These are phyloP conservation scores for Drosophila suboccidentalis DNA, from an alignment of 2,888 invertebrate species.

Conservation along the genomic window DNA sequence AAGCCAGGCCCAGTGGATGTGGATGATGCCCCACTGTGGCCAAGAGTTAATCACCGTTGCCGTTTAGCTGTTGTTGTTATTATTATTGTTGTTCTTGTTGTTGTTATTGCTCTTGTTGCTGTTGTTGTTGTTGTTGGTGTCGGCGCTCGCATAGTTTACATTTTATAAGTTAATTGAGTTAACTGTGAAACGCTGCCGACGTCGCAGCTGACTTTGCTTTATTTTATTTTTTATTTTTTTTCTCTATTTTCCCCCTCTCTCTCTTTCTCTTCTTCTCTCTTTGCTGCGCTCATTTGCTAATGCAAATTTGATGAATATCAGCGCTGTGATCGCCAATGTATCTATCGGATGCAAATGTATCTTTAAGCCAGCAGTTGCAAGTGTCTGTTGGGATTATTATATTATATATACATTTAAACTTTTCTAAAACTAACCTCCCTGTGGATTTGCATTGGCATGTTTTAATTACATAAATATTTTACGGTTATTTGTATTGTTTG, in stretches of 20 bases:
- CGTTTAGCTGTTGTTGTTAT: constrained; percentile 60
- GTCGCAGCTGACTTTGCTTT: constrained; percentile 17
- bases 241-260: constrained; percentile 20
- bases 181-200: constrained; percentile 77
- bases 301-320: constrained; percentile 71
- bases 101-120: constrained; percentile 43
- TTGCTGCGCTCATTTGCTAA: constrained; percentile 68
- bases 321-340: constrained; percentile 40
- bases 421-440: not conserved
- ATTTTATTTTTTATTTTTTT: not conserved
- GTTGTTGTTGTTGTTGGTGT: constrained; percentile 50
- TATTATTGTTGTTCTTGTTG: constrained; percentile 43
- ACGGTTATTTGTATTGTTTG: constrained; percentile 37
- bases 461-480: constrained; percentile 47
- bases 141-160: constrained; percentile 73
- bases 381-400: constrained; percentile 16
- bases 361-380: constrained; percentile 14
- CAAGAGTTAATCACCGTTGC: constrained; percentile 80
- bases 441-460: constrained; percentile 13
- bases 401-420: constrained; percentile 32
- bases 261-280: constrained; percentile 33
- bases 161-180: constrained; percentile 83
- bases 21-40: constrained; percentile 54
- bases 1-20: constrained; percentile 35
- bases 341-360: constrained; percentile 39